Base-by-base conservation (phyloP, 23 tunicate species). In the Trididemnum miniatum region DNA sequence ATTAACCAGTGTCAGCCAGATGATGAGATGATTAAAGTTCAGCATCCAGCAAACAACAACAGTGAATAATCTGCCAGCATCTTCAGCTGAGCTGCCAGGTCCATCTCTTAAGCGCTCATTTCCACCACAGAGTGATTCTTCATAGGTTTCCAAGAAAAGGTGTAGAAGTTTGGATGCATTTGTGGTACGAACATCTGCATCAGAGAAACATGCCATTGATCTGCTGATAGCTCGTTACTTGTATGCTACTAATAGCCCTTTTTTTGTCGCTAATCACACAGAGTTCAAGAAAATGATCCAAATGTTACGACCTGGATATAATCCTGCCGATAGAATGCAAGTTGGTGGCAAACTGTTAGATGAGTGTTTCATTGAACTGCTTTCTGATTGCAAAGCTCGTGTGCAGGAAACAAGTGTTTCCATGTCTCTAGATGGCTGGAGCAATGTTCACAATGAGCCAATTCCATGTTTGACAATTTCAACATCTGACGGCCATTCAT, bases 71-170 rank as follows among this genome's bases (percentile, higher is more conserved):
- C 18, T 15, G 4, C n/a, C 28, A 63, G 69, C 7, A 63, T 63
- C 69, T 26, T 63, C 25, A 63, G 69, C 69, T 24, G 69, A 63
- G n/a, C 57, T 12, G n/a, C n/a, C n/a, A n/a, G n/a, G n/a, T n/a
- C n/a, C n/a, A n/a, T n/a, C n/a, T n/a, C n/a, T n/a, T n/a, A 69
- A 69, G 75, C 36, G 75, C 75, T 63, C 69, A 63, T 63, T 63
- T 24, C 25, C 69, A 63, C 25, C 69, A 20, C 27, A 32, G 25
- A 69, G n/a, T 12, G 7, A 69, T 12, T 22, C 39, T 69, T 30
- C 75, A 29, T 7, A n/a, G 36, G 39, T 4, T 31, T 30, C 75
- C 20, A 32, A 31, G 5, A 69, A 28, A 69, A 29, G 31, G 36
- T 4, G 2, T 20, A 24, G 69, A 63, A 63, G 28, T n/a, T 15